Conservation (phyloP, 2,888 invertebrate genomes). For the Spilarctia lutea region DNA sequence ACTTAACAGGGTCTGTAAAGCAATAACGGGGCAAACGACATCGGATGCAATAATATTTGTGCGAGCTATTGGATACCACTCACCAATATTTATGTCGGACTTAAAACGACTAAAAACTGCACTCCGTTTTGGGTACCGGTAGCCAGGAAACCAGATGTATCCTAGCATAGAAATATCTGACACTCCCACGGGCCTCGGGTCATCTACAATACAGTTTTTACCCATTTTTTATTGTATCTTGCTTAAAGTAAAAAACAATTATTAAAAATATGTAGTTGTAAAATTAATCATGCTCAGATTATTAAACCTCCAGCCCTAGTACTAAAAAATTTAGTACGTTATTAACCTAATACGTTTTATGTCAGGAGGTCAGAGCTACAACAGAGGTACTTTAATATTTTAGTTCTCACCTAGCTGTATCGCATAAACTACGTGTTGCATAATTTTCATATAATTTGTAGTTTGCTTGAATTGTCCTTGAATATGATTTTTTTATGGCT, state of each 20-base stretch:
- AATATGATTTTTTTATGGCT: too few species aligned
- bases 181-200: too few species aligned
- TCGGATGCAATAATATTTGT: too few species aligned
- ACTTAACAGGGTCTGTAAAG: neutral
- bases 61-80: too few species aligned
- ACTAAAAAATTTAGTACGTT: constrained; percentile 1
- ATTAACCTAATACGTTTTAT: constrained; percentile 18
- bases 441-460: constrained; percentile 40
- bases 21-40: neutral
- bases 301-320: neutral
- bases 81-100: too few species aligned
- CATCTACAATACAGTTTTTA: too few species aligned
- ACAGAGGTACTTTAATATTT: constrained; percentile 38
- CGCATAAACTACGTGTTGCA: constrained; percentile 31
- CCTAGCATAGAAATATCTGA: too few species aligned
- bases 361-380: constrained; percentile 18
- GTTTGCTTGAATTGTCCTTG: constrained; percentile 23
- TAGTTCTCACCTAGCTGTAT: constrained; percentile 20
- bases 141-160: too few species aligned
- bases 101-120: too few species aligned
- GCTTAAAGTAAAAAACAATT: too few species aligned
- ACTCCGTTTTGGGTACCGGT: too few species aligned
- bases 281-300: neutral
- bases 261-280: neutral
- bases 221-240: too few species aligned